A percentile compares a stretch with the other conserved stretches of the same genome.
Evolutionary conservation across 2,113 vertebrate genomes (phyloP).

Genomic region (Apeltes quadracus): DNA sequence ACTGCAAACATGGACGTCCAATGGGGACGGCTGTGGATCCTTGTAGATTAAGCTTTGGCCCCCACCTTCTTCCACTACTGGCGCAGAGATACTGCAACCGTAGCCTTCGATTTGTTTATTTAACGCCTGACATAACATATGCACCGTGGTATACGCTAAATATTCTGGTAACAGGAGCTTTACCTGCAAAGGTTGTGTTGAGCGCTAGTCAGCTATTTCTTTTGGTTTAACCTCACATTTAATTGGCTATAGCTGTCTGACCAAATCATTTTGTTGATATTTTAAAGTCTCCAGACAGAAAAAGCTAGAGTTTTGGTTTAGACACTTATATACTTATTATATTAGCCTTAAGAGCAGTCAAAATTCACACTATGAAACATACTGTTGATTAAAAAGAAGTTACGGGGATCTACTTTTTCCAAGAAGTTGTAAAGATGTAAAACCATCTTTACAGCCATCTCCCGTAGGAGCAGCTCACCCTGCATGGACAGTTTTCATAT

Average conservation of each 20-base stretch:
- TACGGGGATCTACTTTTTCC: background rate
- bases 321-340: no score
- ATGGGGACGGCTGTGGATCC: constrained; percentile 5
- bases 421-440: constrained; percentile 9
- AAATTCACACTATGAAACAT: constrained; percentile 1
- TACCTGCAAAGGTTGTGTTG: constrained; percentile 3
- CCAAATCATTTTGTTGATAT: no score
- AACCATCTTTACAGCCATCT: no score
- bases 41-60: constrained; percentile 1
- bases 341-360: background rate
- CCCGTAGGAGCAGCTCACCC: constrained; percentile 2
- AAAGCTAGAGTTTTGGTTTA: no score
- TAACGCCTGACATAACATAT: no score
- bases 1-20: constrained; percentile 31
- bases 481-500: background rate
- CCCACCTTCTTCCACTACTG: constrained; percentile 7
- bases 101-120: constrained; percentile 13
- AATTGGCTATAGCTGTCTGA: background rate
- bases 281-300: no score
- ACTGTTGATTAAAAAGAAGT: constrained; percentile 10
- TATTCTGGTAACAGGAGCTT: background rate
- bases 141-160: background rate
- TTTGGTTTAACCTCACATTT: constrained; percentile 3
- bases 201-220: constrained; percentile 8
- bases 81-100: constrained; percentile 20